These are phyloP conservation scores for Tenthredo notha DNA, from an alignment of 2,888 invertebrate genomes.

Conservation along the genomic window DNA sequence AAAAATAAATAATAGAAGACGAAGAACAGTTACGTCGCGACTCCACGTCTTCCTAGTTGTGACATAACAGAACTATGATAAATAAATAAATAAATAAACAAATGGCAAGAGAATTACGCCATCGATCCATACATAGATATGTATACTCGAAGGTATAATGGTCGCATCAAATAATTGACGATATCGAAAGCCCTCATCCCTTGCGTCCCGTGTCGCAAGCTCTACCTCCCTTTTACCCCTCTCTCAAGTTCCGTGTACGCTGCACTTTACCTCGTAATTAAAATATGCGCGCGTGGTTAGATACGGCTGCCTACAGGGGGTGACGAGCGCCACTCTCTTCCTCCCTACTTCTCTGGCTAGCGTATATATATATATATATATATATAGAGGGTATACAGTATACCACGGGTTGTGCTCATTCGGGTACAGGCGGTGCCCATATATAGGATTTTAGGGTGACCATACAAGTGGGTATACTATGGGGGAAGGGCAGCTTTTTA, in stretches of 20 bases:
- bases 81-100: background rate
- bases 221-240: conserved; percentile 38
- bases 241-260: conserved; percentile 6
- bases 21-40: too few species aligned
- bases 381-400: background rate
- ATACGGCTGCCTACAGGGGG: background rate
- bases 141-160: conserved; percentile 28
- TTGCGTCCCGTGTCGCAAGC: conserved; percentile 57
- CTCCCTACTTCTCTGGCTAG: background rate
- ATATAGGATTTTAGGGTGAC: conserved; percentile 10
- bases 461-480: background rate
- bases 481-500: conserved; percentile 45
- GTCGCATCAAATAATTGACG: conserved; percentile 33
- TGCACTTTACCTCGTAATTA: conserved; percentile 57
- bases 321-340: conserved; percentile 22
- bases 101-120: background rate
- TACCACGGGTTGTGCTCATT: background rate
- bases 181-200: conserved; percentile 45
- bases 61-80: too few species aligned
- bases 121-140: background rate
- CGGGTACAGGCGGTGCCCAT: background rate
- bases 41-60: too few species aligned
- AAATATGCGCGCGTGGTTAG: conserved; percentile 56
- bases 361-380: background rate
- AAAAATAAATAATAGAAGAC: too few species aligned